phyloP scores from a whole-genome alignment of 2,888 invertebrate species.

The Sipha maydis region DNA sequence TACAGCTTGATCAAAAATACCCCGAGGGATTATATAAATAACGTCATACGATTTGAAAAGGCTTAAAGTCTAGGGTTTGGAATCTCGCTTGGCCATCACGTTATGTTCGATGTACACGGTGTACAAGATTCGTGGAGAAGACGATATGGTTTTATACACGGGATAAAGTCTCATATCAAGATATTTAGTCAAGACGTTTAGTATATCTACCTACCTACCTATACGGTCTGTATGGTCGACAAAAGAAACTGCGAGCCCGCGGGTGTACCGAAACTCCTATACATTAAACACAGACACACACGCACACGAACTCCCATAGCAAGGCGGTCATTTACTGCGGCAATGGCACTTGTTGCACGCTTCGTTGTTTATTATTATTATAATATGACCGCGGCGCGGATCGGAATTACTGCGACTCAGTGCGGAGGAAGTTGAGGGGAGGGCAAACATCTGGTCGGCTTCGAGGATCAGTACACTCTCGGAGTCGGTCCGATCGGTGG shows the following conservation, averaged over 20 bases:
- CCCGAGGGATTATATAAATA: too few relatives aligned
- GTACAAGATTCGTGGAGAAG: too few relatives aligned
- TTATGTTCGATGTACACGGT: too few relatives aligned
- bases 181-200: too few relatives aligned
- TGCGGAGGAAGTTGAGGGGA: not conserved
- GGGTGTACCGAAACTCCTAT: not conserved
- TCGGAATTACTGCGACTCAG: not conserved
- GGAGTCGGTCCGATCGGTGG: not conserved
- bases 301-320: not conserved
- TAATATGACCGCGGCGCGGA: not conserved
- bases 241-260: not conserved
- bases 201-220: too few relatives aligned
- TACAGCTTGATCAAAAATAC: too few relatives aligned
- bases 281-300: not conserved
- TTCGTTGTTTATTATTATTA: not conserved
- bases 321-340: not conserved
- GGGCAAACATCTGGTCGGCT: not conserved
- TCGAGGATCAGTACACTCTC: not conserved
- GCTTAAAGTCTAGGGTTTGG: too few relatives aligned
- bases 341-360: slow-evolving; percentile 19
- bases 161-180: too few relatives aligned
- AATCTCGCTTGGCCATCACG: too few relatives aligned
- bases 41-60: too few relatives aligned
- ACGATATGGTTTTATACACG: too few relatives aligned
- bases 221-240: too few relatives aligned